A percentile compares a stretch with the other conserved stretches of the same genome.
Evolutionary conservation across 2,797 vertebrate genomes (phyloP).

Genomic region (Manis crassicaudata): DNA sequence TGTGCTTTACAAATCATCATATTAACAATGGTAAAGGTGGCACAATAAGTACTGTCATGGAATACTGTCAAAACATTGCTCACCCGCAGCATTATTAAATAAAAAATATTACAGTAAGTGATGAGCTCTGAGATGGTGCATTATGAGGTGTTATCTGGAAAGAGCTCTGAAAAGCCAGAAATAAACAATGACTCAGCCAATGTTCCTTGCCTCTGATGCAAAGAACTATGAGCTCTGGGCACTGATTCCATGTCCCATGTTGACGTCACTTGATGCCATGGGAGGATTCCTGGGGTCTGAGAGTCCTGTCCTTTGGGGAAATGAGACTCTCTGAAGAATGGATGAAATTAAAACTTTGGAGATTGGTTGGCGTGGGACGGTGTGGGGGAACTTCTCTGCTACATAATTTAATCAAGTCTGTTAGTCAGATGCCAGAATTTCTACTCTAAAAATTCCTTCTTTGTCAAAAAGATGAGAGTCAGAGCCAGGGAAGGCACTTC

Average conservation of each 20-base stretch:
- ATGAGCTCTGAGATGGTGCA: not conserved
- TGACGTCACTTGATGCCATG: not conserved
- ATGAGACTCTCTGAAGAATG: not conserved
- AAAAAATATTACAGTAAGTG: constrained; percentile 37
- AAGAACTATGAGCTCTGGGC: not conserved
- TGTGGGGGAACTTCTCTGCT: not conserved
- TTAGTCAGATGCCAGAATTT: not conserved
- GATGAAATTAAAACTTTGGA: not conserved
- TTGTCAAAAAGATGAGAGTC: not conserved
- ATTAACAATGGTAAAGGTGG: not conserved
- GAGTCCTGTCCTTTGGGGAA: not conserved
- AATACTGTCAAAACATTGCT: not conserved
- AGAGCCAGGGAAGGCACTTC: not conserved
- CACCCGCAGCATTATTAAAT: not conserved
- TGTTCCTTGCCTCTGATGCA: constrained; percentile 59
- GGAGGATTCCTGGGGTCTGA: not conserved
- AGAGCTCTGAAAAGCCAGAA: not conserved
- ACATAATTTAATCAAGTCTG: not conserved
- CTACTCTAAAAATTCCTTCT: not conserved
- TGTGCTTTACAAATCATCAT: not conserved
- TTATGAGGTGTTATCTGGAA: constrained; percentile 57
- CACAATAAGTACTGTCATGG: not conserved
- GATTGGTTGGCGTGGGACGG: not conserved
- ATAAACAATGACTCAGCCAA: constrained; percentile 68
- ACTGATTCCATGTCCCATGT: not conserved